Evolutionary conservation across 2,888 invertebrate species (phyloP), one percentile per base, ranked within the genome.

Genomic region (Thecophora atra): DNA sequence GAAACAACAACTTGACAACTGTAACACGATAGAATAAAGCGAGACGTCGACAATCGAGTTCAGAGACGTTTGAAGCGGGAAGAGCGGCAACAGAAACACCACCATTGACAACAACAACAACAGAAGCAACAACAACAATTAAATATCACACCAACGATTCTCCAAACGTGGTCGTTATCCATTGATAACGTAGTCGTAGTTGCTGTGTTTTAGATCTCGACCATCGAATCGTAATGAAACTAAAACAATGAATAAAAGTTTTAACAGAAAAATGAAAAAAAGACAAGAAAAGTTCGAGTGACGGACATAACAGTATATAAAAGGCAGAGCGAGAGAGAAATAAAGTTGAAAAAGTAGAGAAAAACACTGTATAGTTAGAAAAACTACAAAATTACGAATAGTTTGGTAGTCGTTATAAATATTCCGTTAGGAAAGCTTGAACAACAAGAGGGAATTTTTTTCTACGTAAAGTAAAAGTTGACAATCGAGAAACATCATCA

Each of bases 391-490:
- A 19, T 62, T 42, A 30, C 30, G 62, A 63, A 70, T 63, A 70
- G 62, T 62, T 70, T 51, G 26, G 28, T 37, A 37, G 37, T 30
- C 13, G 70, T 30, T 63, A 70, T 63, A 70, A 70, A 70, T 70
- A 70, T 70, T 63, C 56, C 37, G 70, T 54, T 30, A 24, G 19
- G 15, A 24, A 24, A 11, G 58, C 37, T 30, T 63, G 70, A 30
- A 30, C 70, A 37, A 63, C 62, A 62, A 52, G 44, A 5, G 58
- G 11, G 66, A 44, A 11, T 11, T 58, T 44, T 64, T 63, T 73
- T 63, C 65, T 74, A 37, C 6, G 75, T 76, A 76, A 76, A 74
- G 74, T 74, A 76, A 76, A 73, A 75, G 76, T 78, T 78, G 77
- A 77, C 76, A 76, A 72, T 58, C 26, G 74, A 76, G 74, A 73